Percentiles rank a stretch among this genome's conserved stretches.
These are phyloP conservation scores for Microcebus ravelobensis DNA, from an alignment of 2,113 vertebrate species.

Conservation along the genomic window DNA sequence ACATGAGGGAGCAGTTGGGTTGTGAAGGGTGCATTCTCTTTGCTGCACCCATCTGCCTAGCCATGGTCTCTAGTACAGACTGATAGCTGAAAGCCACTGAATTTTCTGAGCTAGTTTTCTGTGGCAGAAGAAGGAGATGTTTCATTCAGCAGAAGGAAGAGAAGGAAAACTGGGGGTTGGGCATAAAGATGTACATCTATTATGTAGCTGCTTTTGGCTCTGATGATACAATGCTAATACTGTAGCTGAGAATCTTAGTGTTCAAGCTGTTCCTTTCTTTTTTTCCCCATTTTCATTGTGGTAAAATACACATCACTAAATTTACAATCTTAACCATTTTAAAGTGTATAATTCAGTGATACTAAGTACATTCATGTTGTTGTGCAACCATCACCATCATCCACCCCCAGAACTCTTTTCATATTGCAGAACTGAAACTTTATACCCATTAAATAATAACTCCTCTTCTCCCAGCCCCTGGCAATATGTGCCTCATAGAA, in stretches of 20 bases:
- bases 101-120: neutral
- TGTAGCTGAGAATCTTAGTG: neutral
- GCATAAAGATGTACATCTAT: slow-evolving; percentile 8
- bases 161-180: slow-evolving; percentile 29
- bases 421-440: neutral
- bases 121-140: neutral
- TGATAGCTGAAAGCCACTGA: neutral
- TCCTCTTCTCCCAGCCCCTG: neutral
- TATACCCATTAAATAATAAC: neutral
- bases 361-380: neutral
- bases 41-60: neutral
- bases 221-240: slow-evolving; percentile 28
- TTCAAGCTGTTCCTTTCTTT: slow-evolving; percentile 61
- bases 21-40: neutral
- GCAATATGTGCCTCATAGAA: neutral
- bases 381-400: neutral
- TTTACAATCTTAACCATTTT: neutral
- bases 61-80: neutral
- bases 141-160: slow-evolving; percentile 49
- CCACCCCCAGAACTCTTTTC: neutral
- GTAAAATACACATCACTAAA: slow-evolving; percentile 28
- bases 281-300: neutral
- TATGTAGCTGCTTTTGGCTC: slow-evolving; percentile 47
- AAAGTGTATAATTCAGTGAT: neutral
- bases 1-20: neutral